A percentile compares a stretch with the other conserved stretches of the same genome.
Conservation (phyloP, 2,888 invertebrate species). For the Silvanus unidentatus region DNA sequence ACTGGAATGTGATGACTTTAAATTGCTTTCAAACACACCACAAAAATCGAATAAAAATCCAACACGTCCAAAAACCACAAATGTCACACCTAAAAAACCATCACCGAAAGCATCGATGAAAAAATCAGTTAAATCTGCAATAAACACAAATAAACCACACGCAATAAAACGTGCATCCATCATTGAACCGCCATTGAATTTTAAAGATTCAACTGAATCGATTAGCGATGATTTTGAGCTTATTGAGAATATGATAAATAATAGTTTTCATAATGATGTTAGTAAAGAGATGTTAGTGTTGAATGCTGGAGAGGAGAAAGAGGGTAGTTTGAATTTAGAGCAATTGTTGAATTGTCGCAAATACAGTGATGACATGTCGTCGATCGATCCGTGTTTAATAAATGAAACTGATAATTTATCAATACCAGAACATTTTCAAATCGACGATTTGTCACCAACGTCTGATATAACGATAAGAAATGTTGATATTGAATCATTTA, state of each 20-base stretch:
- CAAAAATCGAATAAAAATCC: slow-evolving; percentile 27
- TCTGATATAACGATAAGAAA: slow-evolving; percentile 27
- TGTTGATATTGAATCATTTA: slow-evolving; percentile 42
- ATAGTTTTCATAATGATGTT: slow-evolving; percentile 22
- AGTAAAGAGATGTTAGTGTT: slow-evolving; percentile 14
- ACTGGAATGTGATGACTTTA: slow-evolving; percentile 60
- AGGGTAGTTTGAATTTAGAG: slow-evolving; percentile 7
- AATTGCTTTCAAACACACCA: slow-evolving; percentile 38
- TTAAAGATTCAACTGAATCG: slow-evolving; percentile 39
- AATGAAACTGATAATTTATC: slow-evolving; percentile 67
- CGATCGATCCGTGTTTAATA: slow-evolving; percentile 58
- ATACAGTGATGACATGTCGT: slow-evolving; percentile 38
- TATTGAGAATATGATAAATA: slow-evolving; percentile 41
- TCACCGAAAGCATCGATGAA: slow-evolving; percentile 15
- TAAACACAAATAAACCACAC: slow-evolving; percentile 9
- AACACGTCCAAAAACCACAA: slow-evolving; percentile 43
- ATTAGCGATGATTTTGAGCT: slow-evolving; percentile 38
- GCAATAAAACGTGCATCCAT: slow-evolving; percentile 39
- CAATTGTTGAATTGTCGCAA: slow-evolving; percentile 25
- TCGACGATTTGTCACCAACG: slow-evolving; percentile 32
- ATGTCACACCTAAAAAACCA: slow-evolving; percentile 9
- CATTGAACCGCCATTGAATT: slow-evolving; percentile 45
- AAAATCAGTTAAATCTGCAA: slow-evolving; percentile 15
- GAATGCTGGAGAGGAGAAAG: neutral
- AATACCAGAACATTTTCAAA: slow-evolving; percentile 43